These are phyloP conservation scores for Hypocryptadius cinnamomeus DNA, from an alignment of 2,113 vertebrate species.

Conservation along the genomic window DNA sequence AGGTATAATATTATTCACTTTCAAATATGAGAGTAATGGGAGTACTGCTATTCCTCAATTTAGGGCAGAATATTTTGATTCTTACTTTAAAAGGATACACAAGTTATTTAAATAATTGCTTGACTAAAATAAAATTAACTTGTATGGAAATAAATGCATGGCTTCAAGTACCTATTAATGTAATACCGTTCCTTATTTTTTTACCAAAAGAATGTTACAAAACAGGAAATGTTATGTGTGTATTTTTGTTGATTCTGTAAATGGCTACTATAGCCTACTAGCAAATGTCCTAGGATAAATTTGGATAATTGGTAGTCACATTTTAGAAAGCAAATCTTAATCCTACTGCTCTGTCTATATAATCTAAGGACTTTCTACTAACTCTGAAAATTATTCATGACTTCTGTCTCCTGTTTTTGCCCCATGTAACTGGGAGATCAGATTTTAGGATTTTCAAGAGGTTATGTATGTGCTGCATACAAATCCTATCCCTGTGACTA, in stretches of 20 bases:
- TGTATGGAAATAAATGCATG: background rate
- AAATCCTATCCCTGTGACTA: background rate
- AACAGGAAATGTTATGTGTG: background rate
- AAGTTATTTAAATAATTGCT: background rate
- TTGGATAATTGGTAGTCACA: background rate
- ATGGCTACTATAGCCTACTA: background rate
- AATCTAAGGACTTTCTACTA: background rate
- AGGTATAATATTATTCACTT: background rate
- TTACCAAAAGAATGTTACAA: background rate
- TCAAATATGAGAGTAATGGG: background rate
- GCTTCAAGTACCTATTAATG: background rate
- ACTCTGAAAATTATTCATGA: background rate
- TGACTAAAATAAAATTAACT: constrained; percentile 17
- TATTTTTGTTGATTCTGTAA: constrained; percentile 16
- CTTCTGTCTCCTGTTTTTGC: background rate
- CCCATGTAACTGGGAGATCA: background rate
- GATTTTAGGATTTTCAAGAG: background rate
- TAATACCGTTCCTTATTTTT: background rate
- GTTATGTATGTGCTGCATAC: background rate
- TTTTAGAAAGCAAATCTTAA: background rate
- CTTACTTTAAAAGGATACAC: constrained; percentile 2
- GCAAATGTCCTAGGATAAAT: background rate
- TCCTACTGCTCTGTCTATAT: background rate
- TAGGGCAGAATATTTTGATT: background rate
- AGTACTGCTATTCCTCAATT: background rate